Evolutionary conservation across 2,797 vertebrate genomes (phyloP).

Genomic region (Syndactyla subalaris): DNA sequence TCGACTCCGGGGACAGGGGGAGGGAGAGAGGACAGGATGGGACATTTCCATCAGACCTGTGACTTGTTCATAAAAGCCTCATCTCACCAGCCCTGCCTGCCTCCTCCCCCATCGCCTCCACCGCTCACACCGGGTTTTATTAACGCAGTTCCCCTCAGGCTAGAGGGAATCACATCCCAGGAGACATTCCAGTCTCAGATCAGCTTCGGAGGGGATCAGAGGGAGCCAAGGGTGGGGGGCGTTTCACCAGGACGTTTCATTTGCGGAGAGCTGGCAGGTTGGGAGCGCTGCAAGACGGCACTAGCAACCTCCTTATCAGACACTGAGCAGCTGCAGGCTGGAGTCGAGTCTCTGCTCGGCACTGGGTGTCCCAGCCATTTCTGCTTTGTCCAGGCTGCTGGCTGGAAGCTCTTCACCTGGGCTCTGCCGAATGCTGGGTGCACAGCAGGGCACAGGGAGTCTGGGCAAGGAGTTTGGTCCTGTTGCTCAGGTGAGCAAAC

Average conservation of each 20-base stretch:
- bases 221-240: conserved; percentile 38
- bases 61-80: conserved; percentile 15
- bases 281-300: conserved; percentile 2
- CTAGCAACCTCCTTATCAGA: not conserved
- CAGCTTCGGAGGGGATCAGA: conserved; percentile 32
- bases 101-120: conserved; percentile 25
- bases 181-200: conserved; percentile 58
- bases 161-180: conserved; percentile 44
- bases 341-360: not conserved
- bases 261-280: not conserved
- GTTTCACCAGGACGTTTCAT: not conserved
- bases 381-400: not conserved
- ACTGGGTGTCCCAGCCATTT: not conserved
- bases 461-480: not conserved
- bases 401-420: not conserved
- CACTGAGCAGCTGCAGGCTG: not conserved
- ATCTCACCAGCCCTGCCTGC: not conserved
- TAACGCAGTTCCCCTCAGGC: conserved; percentile 43
- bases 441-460: accelerated
- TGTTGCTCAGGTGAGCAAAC: not conserved
- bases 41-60: conserved; percentile 22
- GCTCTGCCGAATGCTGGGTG: not conserved
- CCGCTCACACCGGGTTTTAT: conserved; percentile 1
- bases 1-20: not conserved
- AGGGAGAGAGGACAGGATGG: conserved; percentile 45